phyloP scores from a whole-genome alignment of 2,888 invertebrate genomes.

The Pegoplata infirma region DNA sequence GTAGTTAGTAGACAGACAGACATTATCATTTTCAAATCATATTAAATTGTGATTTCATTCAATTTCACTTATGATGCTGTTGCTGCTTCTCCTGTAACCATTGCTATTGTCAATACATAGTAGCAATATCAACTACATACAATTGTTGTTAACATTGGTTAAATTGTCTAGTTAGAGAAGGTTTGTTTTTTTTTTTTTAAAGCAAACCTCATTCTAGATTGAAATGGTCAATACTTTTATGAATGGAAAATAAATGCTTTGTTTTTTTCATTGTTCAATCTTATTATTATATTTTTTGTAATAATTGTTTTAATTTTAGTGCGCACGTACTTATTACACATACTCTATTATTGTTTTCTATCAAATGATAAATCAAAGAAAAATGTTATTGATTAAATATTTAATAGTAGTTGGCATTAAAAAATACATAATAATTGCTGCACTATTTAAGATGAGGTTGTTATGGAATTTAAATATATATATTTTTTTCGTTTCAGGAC shows the following conservation, averaged over 20 bases:
- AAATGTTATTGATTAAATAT: no score
- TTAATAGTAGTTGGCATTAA: no score
- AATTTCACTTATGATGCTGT: background rate
- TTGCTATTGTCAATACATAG: no score
- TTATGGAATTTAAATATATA: no score
- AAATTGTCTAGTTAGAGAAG: background rate
- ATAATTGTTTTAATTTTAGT: background rate
- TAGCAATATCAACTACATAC: constrained; percentile 3
- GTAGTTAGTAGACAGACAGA: no score
- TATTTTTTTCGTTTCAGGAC: no score
- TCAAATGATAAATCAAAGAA: no score
- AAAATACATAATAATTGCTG: no score
- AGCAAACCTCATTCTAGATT: background rate
- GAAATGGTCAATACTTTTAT: background rate
- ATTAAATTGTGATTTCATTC: constrained; percentile 12
- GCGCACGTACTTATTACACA: background rate
- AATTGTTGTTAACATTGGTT: constrained; percentile 24
- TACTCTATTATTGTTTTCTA: background rate
- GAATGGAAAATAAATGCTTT: background rate
- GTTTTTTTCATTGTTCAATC: background rate
- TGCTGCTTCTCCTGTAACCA: no score
- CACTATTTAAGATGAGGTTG: no score
- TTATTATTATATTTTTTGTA: background rate
- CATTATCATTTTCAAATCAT: background rate
- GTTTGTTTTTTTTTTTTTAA: background rate